Evolutionary conservation across 2,113 vertebrate species (phyloP), one percentile per base, ranked within the genome.

Genomic region (Taurulus bubalis): DNA sequence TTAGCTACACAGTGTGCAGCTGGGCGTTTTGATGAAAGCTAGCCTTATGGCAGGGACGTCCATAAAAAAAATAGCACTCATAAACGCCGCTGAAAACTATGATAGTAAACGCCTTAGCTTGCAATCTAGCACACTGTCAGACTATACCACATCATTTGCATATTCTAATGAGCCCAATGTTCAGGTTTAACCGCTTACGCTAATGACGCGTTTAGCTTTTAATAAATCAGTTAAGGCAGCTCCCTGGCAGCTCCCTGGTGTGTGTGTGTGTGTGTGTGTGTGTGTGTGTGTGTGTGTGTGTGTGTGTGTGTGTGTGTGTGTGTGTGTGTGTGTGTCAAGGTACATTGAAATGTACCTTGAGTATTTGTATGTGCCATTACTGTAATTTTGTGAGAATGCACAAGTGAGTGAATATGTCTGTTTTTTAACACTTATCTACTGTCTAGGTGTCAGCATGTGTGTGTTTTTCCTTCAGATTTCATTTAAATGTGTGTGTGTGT

Each of bases 141-240:
- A 72, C 86, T 83, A 71, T 71, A 79, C 74, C 51, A 2, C 53
- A n/a, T 40, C 63, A 94, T 95, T 94, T 93, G 89, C 93, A 94
- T 94, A 94, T 95, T 92, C 92, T 95, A 94, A 94, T 94, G 91
- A 89, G 88, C 67, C 82, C 85, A 78, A 71, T 86, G 92, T 94
- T 95, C 90, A 91, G 93, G 91, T 92, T 94, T 94, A 94, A 92
- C 92, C 87, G 92, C 90, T 89, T 89, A 85, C 87, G 86, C 92
- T 95, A 95, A 95, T 95, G 95, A 93, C 62, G 91, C 93, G 68
- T 94, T 95, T 94, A 94, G 94, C 89, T 86, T 65, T 85, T 93
- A 93, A 94, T 95, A 93, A 95, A 94, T 95, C 93, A 92, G 91
- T 91, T 90, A 93, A 92, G 91, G 92, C 92, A 92, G 91, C 82